Conservation (phyloP, 2,888 invertebrate species). For the Noctua comes region DNA sequence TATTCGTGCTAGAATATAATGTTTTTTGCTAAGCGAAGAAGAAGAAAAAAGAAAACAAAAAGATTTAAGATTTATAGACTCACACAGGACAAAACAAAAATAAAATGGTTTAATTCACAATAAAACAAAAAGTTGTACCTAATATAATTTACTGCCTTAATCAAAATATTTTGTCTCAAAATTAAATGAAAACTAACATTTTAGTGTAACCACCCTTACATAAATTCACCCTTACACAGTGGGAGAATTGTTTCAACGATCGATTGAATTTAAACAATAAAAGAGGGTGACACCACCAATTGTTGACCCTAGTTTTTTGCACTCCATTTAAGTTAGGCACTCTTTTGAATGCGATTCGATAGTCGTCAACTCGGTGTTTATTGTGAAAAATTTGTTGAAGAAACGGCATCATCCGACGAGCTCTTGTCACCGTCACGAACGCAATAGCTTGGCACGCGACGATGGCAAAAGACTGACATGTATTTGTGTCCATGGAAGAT, state of each 20-base stretch:
- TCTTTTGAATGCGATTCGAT: neutral
- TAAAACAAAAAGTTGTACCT: neutral
- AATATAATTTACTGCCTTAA: neutral
- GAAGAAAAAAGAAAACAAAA: too few species aligned
- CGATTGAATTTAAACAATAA: slow-evolving; percentile 49
- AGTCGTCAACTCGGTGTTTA: neutral
- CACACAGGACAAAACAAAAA: too few species aligned
- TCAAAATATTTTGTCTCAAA: neutral
- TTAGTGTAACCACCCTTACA: slow-evolving; percentile 23
- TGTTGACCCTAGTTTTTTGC: slow-evolving; percentile 23
- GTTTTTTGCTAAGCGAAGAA: neutral
- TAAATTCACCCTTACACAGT: slow-evolving; percentile 31
- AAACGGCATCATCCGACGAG: too few species aligned
- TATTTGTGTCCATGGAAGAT: too few species aligned
- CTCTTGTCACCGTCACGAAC: too few species aligned
- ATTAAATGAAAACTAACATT: slow-evolving; percentile 1
- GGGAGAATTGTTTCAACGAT: slow-evolving; percentile 30
- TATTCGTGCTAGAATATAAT: neutral
- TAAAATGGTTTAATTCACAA: too few species aligned
- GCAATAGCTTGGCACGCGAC: too few species aligned
- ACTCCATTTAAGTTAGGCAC: neutral
- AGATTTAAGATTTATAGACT: too few species aligned
- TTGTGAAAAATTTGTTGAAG: neutral
- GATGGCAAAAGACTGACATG: too few species aligned
- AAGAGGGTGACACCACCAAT: slow-evolving; percentile 28